These are phyloP conservation scores for Synodontis membranacea DNA, from an alignment of 2,113 vertebrate species.

Conservation along the genomic window DNA sequence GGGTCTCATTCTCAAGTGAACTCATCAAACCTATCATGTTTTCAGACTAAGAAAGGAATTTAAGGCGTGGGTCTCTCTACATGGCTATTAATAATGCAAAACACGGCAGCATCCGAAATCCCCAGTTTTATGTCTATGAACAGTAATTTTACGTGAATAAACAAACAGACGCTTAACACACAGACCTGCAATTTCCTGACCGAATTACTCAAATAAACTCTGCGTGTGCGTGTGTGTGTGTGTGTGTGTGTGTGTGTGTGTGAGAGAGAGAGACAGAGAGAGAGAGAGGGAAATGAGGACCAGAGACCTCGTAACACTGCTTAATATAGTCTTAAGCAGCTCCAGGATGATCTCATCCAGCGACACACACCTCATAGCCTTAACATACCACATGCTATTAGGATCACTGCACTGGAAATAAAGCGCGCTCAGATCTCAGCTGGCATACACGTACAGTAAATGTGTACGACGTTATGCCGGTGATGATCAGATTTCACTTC, in stretches of 20 bases:
- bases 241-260: neutral
- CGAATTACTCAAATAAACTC: slow-evolving; percentile 1
- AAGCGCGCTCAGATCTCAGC: neutral
- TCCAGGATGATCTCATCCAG: slow-evolving; percentile 23
- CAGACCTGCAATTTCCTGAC: slow-evolving; percentile 5
- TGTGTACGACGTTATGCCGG: neutral
- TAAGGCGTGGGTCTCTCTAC: neutral
- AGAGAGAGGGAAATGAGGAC: neutral
- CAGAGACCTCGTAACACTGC: slow-evolving; percentile 7
- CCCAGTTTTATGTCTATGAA: neutral
- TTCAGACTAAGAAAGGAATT: slow-evolving; percentile 1
- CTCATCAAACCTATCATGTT: slow-evolving; percentile 3
- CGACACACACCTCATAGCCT: slow-evolving; percentile 14
- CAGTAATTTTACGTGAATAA: neutral
- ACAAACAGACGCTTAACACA: neutral
- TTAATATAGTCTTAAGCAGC: slow-evolving; percentile 14
- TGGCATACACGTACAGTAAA: neutral
- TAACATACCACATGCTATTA: slow-evolving; percentile 9
- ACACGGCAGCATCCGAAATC: neutral
- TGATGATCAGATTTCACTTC: slow-evolving; percentile 6
- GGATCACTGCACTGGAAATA: slow-evolving; percentile 15
- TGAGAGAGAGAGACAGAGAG: neutral
- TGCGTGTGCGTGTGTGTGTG: neutral
- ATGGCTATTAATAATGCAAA: neutral
- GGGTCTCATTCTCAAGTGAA: slow-evolving; percentile 5